Base-by-base conservation (phyloP, 2,113 vertebrate species). In the Ibidorhyncha struthersii region DNA sequence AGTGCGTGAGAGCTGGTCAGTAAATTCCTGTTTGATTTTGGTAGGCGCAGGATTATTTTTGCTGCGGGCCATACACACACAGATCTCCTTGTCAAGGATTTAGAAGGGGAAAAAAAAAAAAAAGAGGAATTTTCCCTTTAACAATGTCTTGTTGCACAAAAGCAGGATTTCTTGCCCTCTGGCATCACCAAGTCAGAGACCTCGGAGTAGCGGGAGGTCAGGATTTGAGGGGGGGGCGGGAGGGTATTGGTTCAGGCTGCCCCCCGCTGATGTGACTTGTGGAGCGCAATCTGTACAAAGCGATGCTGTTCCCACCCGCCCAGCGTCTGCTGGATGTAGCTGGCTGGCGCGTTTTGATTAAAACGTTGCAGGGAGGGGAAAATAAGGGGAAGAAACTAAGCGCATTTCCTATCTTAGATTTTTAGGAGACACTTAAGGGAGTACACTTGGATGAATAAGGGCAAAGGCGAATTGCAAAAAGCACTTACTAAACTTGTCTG, bases 351-450 rank as follows among this genome's bases (percentile, higher is more conserved):
- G 4, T 79, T 74, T 86, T 70, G 76, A 89, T 95, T 78, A 45
- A 77, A 89, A 29, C 0, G 0, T 70, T 74, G 34, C 66, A 40
- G 65, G 59, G 36, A 83, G 41, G 13, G 3, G 36, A 59, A 65
- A 36, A 47, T 34, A 55, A 92, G 49, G 61, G 49, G 61, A 70
- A 67, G 18, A 62, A 59, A 26, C 63, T 73, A 21, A 95, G 83
- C 2, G 0, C 65, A 9, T 97, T 79, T 91, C 58, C 45, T 62
- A 12, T 56, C 74, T 15, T 13, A 12, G 78, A 18, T 71, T 91
- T 95, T 86, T 83, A 71, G 90, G 90, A 87, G 70, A 55, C 76
- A 50, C 94, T 97, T 74, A 41, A 70, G 87, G 87, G 91, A 96
- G 94, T 32, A 1, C 18, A 0, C 69, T 67, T 47, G 83, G 62